phyloP scores from a whole-genome alignment of 2,888 invertebrate species.

The Aspidiotus destructor region DNA sequence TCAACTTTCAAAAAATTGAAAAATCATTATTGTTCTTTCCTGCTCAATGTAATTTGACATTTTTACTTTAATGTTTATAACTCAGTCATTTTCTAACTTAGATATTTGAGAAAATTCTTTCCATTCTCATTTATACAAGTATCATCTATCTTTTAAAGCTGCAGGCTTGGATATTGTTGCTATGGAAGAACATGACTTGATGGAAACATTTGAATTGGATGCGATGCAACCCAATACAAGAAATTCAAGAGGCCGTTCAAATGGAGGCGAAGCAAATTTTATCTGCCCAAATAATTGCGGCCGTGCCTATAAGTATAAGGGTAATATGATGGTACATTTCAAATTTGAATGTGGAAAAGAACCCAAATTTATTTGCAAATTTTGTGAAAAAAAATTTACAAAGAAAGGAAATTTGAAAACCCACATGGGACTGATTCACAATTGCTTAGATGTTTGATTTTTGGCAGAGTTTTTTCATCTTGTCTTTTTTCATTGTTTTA shows the following conservation, averaged over 20 bases:
- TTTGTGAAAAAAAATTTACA: slow-evolving; percentile 56
- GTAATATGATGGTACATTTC: slow-evolving; percentile 41
- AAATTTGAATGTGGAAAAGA: slow-evolving; percentile 48
- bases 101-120: too few species aligned
- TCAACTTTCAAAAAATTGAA: too few species aligned
- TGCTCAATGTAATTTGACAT: too few species aligned
- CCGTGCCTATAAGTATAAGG: slow-evolving; percentile 37
- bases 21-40: too few species aligned
- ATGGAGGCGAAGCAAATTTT: background rate
- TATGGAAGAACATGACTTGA: background rate
- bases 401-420: slow-evolving; percentile 35
- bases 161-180: too few species aligned
- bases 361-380: slow-evolving; percentile 63
- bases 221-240: background rate
- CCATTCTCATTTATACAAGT: too few species aligned
- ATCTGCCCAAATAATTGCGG: slow-evolving; percentile 35
- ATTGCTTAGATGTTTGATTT: slow-evolving; percentile 9
- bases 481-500: slow-evolving; percentile 39
- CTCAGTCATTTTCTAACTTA: too few species aligned
- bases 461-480: slow-evolving; percentile 23
- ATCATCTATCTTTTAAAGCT: too few species aligned
- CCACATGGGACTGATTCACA: slow-evolving; percentile 32
- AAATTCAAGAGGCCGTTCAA: background rate
- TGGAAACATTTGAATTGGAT: slow-evolving; percentile 10
- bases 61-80: too few species aligned